Percentiles rank a stretch among this genome's conserved stretches.
Conservation (phyloP, 2,113 vertebrate genomes). For the Nyctereutes procyonoides region DNA sequence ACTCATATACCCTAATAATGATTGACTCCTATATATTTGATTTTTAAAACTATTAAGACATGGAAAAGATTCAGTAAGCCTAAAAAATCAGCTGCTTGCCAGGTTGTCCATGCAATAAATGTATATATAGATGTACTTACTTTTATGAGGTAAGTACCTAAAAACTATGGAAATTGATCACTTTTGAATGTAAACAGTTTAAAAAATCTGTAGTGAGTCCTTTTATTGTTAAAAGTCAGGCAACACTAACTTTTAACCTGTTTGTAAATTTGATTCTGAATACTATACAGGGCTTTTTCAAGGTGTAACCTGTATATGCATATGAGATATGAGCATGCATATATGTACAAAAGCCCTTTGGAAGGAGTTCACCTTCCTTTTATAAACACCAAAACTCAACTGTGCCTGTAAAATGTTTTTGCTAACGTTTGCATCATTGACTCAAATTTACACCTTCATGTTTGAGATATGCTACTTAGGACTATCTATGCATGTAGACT, state of each 20-base stretch:
- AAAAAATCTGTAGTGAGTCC: not conserved
- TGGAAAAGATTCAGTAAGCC: conserved; percentile 38
- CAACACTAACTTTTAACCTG: conserved; percentile 28
- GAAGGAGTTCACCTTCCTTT: conserved; percentile 35
- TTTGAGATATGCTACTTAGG: not conserved
- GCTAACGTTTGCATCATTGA: conserved; percentile 13
- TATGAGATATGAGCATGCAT: conserved; percentile 23
- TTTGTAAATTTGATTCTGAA: conserved; percentile 54
- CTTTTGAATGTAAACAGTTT: conserved; percentile 49
- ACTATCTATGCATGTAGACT: conserved; percentile 23
- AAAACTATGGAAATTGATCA: conserved; percentile 39
- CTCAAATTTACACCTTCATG: conserved; percentile 20
- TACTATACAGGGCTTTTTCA: conserved; percentile 25
- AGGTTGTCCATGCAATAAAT: not conserved
- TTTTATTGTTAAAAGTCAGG: conserved; percentile 49
- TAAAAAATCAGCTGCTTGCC: conserved; percentile 9
- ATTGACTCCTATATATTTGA: not conserved
- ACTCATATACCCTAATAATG: not conserved
- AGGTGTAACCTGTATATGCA: conserved; percentile 45
- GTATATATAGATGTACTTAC: not conserved
- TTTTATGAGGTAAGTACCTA: conserved; percentile 54
- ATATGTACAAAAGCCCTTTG: not conserved
- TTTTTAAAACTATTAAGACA: conserved; percentile 29
- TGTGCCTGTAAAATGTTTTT: conserved; percentile 16
- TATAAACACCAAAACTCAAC: not conserved